Evolutionary conservation across 2,113 vertebrate species (phyloP).

Genomic region (Cariama cristata): DNA sequence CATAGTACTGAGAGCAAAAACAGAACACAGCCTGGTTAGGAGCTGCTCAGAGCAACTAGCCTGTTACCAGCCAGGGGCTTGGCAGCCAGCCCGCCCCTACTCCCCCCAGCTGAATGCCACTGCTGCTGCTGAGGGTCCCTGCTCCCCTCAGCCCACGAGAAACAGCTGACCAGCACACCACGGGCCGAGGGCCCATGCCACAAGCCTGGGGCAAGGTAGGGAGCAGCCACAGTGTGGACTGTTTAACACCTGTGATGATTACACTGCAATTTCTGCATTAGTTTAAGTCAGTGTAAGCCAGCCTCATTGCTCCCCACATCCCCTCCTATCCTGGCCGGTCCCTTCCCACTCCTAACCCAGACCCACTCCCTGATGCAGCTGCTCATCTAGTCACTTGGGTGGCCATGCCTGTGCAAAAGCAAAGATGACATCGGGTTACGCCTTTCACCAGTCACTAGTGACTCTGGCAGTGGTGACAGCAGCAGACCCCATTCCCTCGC

Average conservation of each 20-base stretch:
- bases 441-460: not conserved
- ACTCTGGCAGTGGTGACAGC: not conserved
- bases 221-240: not conserved
- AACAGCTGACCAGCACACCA: not conserved
- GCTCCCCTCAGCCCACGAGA: not conserved
- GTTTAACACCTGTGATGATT: not conserved
- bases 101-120: rapidly evolving
- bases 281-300: not conserved
- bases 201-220: not conserved
- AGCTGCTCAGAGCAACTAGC: not conserved
- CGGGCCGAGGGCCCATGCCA: rapidly evolving
- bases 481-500: not conserved
- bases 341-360: not conserved
- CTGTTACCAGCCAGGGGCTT: not conserved
- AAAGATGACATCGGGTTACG: not conserved
- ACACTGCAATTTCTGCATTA: not conserved
- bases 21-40: not conserved
- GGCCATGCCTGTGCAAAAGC: not conserved
- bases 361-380: not conserved
- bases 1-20: constrained; percentile 76
- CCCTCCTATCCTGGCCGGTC: not conserved
- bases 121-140: not conserved
- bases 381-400: not conserved
- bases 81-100: not conserved
- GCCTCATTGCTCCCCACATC: not conserved